Conservation (phyloP, 2,888 invertebrate genomes). For the Seira musarum region DNA sequence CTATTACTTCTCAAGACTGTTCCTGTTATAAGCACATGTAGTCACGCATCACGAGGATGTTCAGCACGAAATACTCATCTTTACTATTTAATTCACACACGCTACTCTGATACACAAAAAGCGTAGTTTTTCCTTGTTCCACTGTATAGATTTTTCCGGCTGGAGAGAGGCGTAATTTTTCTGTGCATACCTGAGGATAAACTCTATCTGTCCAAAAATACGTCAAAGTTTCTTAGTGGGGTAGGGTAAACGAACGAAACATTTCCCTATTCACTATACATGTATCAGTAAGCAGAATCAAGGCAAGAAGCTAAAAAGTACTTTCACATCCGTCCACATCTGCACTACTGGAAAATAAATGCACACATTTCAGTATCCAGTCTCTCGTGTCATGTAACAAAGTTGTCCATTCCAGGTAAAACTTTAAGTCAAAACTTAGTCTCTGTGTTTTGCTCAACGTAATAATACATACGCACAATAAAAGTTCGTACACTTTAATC, state of each 20-base stretch:
- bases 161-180: not conserved
- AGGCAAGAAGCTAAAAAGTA: constrained; percentile 41
- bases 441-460: no score
- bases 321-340: constrained; percentile 33
- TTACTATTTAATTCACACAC: constrained; percentile 41
- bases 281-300: constrained; percentile 25
- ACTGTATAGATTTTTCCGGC: constrained; percentile 39
- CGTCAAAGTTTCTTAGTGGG: not conserved
- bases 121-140: not conserved
- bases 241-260: not conserved
- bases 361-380: no score
- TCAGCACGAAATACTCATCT: not conserved
- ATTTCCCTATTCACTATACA: not conserved
- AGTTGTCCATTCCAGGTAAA: not conserved
- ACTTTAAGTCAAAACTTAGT: constrained; percentile 13
- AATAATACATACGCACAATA: no score
- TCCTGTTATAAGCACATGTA: not conserved
- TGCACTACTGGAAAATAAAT: constrained; percentile 18
- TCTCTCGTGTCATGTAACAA: not conserved
- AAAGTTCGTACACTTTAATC: not conserved
- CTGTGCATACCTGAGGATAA: constrained; percentile 24
- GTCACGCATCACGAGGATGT: not conserved
- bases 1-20: not conserved
- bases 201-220: not conserved
- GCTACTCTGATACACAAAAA: not conserved